Evolutionary conservation across 2,113 vertebrate species (phyloP).

Genomic region (Ptychochromis oligacanthus): DNA sequence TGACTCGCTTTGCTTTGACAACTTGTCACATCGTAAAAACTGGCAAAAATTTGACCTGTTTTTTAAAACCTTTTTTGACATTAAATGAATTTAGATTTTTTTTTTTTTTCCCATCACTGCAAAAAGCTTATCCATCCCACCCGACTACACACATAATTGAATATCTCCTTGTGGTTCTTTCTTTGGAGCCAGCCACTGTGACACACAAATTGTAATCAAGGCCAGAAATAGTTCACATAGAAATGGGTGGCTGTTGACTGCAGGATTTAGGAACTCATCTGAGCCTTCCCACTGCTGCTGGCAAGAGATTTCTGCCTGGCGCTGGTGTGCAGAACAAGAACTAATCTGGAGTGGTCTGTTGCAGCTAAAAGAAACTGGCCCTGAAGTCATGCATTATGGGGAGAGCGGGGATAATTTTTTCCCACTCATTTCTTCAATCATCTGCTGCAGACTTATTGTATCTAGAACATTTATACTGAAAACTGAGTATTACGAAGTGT

Average conservation of each 20-base stretch:
- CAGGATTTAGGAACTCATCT: conserved; percentile 61
- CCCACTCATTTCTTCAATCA: conserved; percentile 20
- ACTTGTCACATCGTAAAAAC: not conserved
- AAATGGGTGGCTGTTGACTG: conserved; percentile 60
- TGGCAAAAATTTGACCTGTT: not conserved
- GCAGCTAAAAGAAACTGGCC: conserved; percentile 46
- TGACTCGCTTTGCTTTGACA: not conserved
- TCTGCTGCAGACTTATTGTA: not conserved
- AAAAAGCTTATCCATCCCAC: not conserved
- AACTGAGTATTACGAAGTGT: not conserved
- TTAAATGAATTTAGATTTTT: conserved; percentile 15
- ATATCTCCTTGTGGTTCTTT: conserved; percentile 52
- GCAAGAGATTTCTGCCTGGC: conserved; percentile 57
- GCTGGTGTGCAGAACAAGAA: conserved; percentile 68
- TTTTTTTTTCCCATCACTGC: not conserved
- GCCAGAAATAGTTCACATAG: conserved; percentile 49
- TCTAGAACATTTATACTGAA: conserved; percentile 1
- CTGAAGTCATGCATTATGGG: conserved; percentile 49
- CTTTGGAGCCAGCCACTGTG: conserved; percentile 43
- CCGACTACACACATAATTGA: conserved; percentile 46
- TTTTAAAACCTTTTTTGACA: not conserved
- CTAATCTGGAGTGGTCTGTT: conserved; percentile 70
- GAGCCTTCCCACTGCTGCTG: conserved; percentile 59
- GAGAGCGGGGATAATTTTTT: conserved; percentile 36
- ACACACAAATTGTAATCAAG: conserved; percentile 64